Conservation (phyloP, 2,888 invertebrate species). For the Synanthedon andrenaeformis region DNA sequence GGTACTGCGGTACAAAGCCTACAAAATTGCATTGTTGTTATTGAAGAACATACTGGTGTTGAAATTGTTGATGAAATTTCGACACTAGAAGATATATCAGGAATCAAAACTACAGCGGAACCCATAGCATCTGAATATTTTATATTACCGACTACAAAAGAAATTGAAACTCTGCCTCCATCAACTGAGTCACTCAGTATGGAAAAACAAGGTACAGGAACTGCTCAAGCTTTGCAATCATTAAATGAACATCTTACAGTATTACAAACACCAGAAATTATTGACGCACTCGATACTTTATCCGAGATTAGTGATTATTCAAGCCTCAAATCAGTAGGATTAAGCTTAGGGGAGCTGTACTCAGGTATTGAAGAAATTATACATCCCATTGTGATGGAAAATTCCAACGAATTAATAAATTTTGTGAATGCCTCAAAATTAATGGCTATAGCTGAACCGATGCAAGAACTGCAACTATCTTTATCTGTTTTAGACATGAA, state of each 20-base stretch:
- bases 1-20: slow-evolving; percentile 48
- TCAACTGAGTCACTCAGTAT: slow-evolving; percentile 17
- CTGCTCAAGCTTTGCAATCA: slow-evolving; percentile 43
- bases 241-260: slow-evolving; percentile 42
- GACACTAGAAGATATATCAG: slow-evolving; percentile 70
- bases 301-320: slow-evolving; percentile 47
- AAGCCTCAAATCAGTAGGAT: slow-evolving; percentile 37
- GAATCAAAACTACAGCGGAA: slow-evolving; percentile 67
- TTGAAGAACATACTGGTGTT: slow-evolving; percentile 55
- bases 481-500: slow-evolving; percentile 41
- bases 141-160: slow-evolving; percentile 32
- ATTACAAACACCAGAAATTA: slow-evolving; percentile 40
- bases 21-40: slow-evolving; percentile 54
- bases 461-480: slow-evolving; percentile 45
- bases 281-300: slow-evolving; percentile 43
- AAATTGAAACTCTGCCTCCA: slow-evolving; percentile 22
- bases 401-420: slow-evolving; percentile 26
- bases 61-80: slow-evolving; percentile 67
- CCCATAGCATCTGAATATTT: slow-evolving; percentile 45
- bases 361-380: slow-evolving; percentile 41
- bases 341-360: slow-evolving; percentile 36
- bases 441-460: slow-evolving; percentile 42
- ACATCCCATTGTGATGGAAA: slow-evolving; percentile 46
- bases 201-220: slow-evolving; percentile 20
- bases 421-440: slow-evolving; percentile 31